phyloP scores from a whole-genome alignment of 2,113 vertebrate genomes.

The Megalops atlanticus region DNA sequence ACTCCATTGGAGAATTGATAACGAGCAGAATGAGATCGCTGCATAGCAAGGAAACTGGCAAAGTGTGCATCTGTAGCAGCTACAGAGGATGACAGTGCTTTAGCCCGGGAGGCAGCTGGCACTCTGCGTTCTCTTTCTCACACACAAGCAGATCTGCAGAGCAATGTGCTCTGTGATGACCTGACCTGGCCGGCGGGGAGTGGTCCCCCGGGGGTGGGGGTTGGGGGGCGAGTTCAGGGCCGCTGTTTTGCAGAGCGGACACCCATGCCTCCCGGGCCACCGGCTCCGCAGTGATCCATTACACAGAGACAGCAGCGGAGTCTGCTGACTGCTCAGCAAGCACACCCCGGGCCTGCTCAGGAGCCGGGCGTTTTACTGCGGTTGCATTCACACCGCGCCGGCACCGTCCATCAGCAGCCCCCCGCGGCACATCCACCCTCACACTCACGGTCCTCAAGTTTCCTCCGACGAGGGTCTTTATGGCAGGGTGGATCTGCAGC shows the following conservation, averaged over 20 bases:
- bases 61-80: neutral
- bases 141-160: neutral
- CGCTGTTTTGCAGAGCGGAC: conserved; percentile 31
- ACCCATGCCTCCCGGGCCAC: conserved; percentile 27
- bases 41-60: too few relatives aligned
- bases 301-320: conserved; percentile 35
- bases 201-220: conserved; percentile 22
- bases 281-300: conserved; percentile 32
- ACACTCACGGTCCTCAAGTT: neutral
- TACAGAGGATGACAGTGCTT: neutral
- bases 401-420: neutral
- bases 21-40: too few relatives aligned
- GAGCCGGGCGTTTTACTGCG: neutral
- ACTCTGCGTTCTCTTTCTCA: neutral
- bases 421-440: neutral
- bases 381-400: neutral
- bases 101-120: neutral
- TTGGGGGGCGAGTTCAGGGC: conserved; percentile 35
- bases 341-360: neutral
- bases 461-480: too few relatives aligned
- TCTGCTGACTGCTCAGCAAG: neutral
- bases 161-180: neutral
- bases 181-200: neutral
- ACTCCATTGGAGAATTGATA: too few relatives aligned
- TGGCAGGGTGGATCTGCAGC: too few relatives aligned